Conservation (phyloP, 1,140 invertebrate species). For the Philopotamus ludificatus region DNA sequence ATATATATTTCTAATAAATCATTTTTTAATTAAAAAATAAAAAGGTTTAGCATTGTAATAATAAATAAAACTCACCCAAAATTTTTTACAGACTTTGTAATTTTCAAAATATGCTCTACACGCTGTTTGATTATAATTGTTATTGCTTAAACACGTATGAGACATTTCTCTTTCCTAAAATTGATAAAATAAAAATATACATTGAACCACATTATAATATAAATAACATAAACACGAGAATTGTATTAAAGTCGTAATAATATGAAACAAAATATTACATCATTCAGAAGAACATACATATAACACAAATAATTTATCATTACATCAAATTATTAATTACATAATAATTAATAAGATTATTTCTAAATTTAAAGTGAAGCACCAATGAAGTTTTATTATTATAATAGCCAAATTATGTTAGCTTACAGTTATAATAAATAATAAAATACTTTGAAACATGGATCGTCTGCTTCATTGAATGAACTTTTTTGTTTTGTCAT, state of each 20-base stretch:
- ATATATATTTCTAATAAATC: not conserved
- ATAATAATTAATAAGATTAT: not conserved
- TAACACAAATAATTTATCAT: not conserved
- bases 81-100: slow-evolving; percentile 64
- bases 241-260: too few species aligned
- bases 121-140: slow-evolving; percentile 61
- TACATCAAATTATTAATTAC: not conserved
- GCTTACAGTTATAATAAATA: not conserved
- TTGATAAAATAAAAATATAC: too few species aligned
- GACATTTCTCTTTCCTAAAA: slow-evolving; percentile 61
- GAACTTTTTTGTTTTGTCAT: too few species aligned
- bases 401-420: too few species aligned
- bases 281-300: too few species aligned
- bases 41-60: not conserved
- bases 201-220: too few species aligned
- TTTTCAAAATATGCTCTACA: slow-evolving; percentile 64
- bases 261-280: too few species aligned
- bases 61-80: slow-evolving; percentile 54
- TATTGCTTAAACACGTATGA: slow-evolving; percentile 60
- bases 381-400: not conserved
- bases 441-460: slow-evolving; percentile 20
- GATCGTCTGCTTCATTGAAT: slow-evolving; percentile 5
- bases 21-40: not conserved
- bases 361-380: slow-evolving; percentile 4
- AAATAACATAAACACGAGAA: slow-evolving; percentile 1